Base-by-base conservation (phyloP, 1,140 invertebrate genomes). In the Neodiprion lecontei region DNA sequence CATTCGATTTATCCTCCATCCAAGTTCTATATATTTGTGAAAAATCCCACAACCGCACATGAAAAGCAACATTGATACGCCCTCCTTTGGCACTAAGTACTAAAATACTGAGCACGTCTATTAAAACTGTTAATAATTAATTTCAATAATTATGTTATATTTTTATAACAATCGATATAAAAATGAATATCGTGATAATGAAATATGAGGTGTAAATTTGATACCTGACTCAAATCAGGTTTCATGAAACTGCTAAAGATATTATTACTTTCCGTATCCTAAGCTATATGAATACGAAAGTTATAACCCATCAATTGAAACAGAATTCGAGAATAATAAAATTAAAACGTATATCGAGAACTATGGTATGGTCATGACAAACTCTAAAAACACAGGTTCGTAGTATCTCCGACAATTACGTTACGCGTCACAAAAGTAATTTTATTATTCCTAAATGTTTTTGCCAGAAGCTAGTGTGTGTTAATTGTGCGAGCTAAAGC, bases 1-100 rank as follows among this genome's bases (percentile, higher is more conserved):
- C 83, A 83, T 82, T 82, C 79, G 77, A 85, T 80, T 79, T 81
- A 67, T 75, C 68, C 48, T 75, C 67, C 40, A 9, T 50, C 47
- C 48, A 75, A 76, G 75, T 73, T 70, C 14, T 70, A 70, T 70
- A 40, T 53, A 74, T 77, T 61, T 61, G 5, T 61, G 4, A 61
- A 61, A 61, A 61, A 61, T 61, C 70, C 72, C 76, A 69, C 75
- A 69, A 79, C 14, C 74, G 70, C 53, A 50, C 69, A 48, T 7
- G 8, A 66, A 61, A 80, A 83, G 79, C 80, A 75, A 79, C 65
- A 72, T 49, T 21, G 66, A 75, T 75, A 40, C 76, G 72, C 14
- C 48, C 40, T 23, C 11, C 40, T 14, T 69, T 23, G 67, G 61
- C 12, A 21, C 12, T 65, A 65, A 14, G 7, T 14, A 7, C 61